Percentiles rank a stretch among this genome's conserved stretches.
phyloP scores from a whole-genome alignment of 2,113 vertebrate species.

The Rhipidura dahli region DNA sequence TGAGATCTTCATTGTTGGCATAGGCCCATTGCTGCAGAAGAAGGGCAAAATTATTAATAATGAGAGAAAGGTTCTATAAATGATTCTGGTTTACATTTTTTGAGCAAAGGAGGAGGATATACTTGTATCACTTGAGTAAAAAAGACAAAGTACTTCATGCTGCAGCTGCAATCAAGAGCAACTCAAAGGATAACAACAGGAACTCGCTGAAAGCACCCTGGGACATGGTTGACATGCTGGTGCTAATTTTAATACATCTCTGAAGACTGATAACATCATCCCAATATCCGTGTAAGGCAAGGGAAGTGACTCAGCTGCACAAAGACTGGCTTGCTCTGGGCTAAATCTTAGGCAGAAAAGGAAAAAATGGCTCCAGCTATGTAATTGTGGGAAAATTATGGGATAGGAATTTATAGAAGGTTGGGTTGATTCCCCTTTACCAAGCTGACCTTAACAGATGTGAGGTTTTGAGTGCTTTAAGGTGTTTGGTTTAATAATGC shows the following conservation, averaged over 20 bases:
- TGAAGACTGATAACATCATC: not conserved
- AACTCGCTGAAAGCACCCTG: not conserved
- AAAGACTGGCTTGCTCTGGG: not conserved
- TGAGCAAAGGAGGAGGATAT: not conserved
- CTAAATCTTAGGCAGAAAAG: not conserved
- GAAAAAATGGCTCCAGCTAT: not conserved
- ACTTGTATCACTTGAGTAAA: not conserved
- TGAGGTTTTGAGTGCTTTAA: not conserved
- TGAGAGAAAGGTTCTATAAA: not conserved
- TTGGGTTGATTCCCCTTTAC: not conserved
- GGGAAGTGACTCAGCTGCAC: not conserved
- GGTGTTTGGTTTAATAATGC: not conserved
- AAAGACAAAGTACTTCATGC: slow-evolving; percentile 22
- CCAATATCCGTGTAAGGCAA: not conserved
- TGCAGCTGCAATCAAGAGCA: slow-evolving; percentile 27
- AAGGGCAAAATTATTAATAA: not conserved
- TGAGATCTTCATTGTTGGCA: not conserved
- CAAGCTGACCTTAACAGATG: not conserved
- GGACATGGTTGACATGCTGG: not conserved
- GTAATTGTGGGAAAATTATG: not conserved
- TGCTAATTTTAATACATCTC: not conserved
- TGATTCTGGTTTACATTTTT: not conserved
- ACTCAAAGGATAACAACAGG: slow-evolving; percentile 15
- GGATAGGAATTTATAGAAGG: not conserved
- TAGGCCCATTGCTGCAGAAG: not conserved